Conservation (phyloP, 2,797 vertebrate species). For the Onychomys torridus region DNA sequence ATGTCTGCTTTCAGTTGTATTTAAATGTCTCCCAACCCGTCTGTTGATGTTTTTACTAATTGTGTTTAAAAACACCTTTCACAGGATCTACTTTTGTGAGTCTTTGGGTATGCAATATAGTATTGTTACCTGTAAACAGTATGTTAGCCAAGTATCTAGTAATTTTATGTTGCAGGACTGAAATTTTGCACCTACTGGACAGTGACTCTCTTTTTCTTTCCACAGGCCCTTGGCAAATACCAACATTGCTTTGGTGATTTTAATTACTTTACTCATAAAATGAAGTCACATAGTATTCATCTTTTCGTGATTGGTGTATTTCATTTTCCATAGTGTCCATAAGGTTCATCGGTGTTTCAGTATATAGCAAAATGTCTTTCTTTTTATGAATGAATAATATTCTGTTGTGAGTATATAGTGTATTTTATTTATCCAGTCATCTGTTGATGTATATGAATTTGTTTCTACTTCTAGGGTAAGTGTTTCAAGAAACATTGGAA, state of each 20-base stretch:
- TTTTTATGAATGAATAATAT: conserved; percentile 18
- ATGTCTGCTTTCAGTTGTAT: background rate
- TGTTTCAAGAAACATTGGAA: background rate
- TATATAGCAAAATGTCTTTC: background rate
- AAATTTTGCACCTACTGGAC: background rate
- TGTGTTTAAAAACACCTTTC: background rate
- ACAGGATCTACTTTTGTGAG: background rate
- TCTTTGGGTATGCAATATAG: background rate
- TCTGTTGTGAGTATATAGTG: background rate
- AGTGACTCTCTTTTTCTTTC: background rate
- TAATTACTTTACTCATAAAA: background rate
- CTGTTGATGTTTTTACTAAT: conserved; percentile 19
- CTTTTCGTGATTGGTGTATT: background rate
- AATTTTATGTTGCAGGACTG: background rate
- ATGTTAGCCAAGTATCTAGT: background rate
- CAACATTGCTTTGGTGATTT: background rate
- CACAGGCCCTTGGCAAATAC: background rate
- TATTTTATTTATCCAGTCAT: background rate
- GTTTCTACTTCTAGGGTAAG: background rate
- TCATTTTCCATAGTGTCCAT: background rate
- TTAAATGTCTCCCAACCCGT: conserved; percentile 31
- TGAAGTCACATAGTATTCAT: background rate
- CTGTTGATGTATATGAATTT: background rate
- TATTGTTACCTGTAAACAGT: background rate
- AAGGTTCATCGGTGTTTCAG: background rate